Evolutionary conservation across 2,888 invertebrate species (phyloP).

Genomic region (Trilocha varians): DNA sequence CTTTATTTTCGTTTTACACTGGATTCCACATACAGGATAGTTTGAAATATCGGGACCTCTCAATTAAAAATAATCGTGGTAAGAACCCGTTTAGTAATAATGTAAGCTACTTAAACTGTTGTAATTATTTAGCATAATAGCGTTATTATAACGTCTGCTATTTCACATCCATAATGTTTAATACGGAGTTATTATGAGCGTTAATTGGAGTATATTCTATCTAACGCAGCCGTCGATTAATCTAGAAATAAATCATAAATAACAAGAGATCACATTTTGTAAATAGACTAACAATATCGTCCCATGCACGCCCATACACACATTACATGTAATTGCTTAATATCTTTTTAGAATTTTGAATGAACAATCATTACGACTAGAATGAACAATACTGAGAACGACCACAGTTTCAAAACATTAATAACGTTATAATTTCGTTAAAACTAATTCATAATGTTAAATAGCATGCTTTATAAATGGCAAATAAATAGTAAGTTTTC

Average conservation of each 20-base stretch:
- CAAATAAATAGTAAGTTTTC: too few relatives aligned
- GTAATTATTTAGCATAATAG: too few relatives aligned
- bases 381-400: not conserved
- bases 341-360: conserved; percentile 48
- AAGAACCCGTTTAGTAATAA: too few relatives aligned
- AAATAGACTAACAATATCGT: conserved; percentile 24
- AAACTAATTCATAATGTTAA: not conserved
- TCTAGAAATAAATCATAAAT: conserved; percentile 37
- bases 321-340: conserved; percentile 47
- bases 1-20: too few relatives aligned
- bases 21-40: too few relatives aligned
- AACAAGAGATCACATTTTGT: conserved; percentile 57
- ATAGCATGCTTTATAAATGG: not conserved
- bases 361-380: not conserved
- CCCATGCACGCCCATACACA: conserved; percentile 22
- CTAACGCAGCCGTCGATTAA: conserved; percentile 43
- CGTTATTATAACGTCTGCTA: not conserved
- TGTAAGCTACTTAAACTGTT: too few relatives aligned
- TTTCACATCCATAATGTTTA: not conserved
- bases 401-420: not conserved
- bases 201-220: conserved; percentile 8
- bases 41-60: too few relatives aligned
- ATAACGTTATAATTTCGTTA: not conserved
- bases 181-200: not conserved
- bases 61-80: too few relatives aligned